Percentiles rank a stretch among this genome's conserved stretches.
phyloP scores from a whole-genome alignment of 1,140 invertebrate species.

The Aricia agestis region DNA sequence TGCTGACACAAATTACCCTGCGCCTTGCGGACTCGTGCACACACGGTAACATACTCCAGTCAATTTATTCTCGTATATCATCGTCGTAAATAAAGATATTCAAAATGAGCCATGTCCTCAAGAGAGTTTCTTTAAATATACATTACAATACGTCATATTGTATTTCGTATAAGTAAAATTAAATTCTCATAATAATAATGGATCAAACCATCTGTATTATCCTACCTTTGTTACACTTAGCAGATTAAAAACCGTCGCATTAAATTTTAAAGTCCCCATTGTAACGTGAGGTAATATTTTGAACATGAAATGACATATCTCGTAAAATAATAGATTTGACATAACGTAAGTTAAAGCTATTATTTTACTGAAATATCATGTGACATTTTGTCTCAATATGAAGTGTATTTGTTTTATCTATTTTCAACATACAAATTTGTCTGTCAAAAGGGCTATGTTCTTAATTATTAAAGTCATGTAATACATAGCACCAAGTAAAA shows the following conservation, averaged over 20 bases:
- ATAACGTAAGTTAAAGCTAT: neutral
- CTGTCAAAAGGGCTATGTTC: too few species aligned
- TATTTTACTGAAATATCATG: neutral
- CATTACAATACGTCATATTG: neutral
- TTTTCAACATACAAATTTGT: too few species aligned
- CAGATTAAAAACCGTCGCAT: neutral
- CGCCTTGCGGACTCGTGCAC: too few species aligned
- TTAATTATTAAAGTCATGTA: too few species aligned
- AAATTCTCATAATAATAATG: constrained; percentile 5
- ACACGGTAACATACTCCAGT: too few species aligned
- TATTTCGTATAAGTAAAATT: neutral
- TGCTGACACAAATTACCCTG: too few species aligned
- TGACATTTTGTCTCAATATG: neutral
- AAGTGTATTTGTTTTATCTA: too few species aligned
- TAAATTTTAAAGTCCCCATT: neutral
- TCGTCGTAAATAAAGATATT: too few species aligned
- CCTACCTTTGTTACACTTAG: neutral
- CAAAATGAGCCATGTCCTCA: too few species aligned
- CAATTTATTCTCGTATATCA: too few species aligned
- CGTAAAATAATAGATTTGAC: neutral
- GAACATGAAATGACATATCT: neutral
- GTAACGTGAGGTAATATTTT: neutral
- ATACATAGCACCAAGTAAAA: too few species aligned
- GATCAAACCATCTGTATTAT: neutral
- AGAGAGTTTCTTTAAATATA: too few species aligned